phyloP scores from a whole-genome alignment of 1,140 invertebrate species.

The Drosophila busckii region DNA sequence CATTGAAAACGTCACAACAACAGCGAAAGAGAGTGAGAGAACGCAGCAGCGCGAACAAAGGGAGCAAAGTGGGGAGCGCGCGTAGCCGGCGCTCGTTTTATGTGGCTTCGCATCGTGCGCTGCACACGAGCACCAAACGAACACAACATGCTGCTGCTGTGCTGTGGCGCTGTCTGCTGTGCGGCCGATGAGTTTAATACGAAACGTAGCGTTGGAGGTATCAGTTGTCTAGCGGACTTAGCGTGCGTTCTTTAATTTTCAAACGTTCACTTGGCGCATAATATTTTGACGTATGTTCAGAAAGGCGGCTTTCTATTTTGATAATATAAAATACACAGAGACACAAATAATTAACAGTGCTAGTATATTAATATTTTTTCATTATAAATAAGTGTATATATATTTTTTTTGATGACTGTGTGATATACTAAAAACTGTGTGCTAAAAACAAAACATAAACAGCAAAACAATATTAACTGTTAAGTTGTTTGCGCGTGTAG shows the following conservation, averaged over 20 bases:
- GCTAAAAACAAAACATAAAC: constrained; percentile 20
- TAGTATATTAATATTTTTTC: no score
- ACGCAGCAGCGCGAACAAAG: constrained; percentile 1
- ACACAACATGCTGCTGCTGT: constrained; percentile 31
- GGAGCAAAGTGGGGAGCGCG: not conserved
- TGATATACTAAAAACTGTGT: constrained; percentile 58
- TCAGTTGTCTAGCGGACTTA: constrained; percentile 38
- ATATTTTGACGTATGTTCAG: constrained; percentile 47
- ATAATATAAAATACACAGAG: constrained; percentile 1
- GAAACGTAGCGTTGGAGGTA: constrained; percentile 54
- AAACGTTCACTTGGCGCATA: constrained; percentile 28
- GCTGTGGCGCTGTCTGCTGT: constrained; percentile 48
- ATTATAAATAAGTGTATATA: no score
- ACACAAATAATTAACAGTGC: constrained; percentile 29
- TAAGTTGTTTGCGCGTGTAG: no score
- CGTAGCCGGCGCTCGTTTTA: no score
- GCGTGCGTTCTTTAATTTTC: constrained; percentile 18
- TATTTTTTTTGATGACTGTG: constrained; percentile 39
- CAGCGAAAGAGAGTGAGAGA: not conserved
- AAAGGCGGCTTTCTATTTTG: constrained; percentile 15
- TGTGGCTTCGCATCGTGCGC: no score
- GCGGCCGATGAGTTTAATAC: constrained; percentile 60
- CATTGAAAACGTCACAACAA: constrained; percentile 46
- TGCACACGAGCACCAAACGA: constrained; percentile 18
- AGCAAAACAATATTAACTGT: constrained; percentile 32